Evolutionary conservation across 2,113 vertebrate species (phyloP), one percentile per base, ranked within the genome.

Genomic region (Parus major): DNA sequence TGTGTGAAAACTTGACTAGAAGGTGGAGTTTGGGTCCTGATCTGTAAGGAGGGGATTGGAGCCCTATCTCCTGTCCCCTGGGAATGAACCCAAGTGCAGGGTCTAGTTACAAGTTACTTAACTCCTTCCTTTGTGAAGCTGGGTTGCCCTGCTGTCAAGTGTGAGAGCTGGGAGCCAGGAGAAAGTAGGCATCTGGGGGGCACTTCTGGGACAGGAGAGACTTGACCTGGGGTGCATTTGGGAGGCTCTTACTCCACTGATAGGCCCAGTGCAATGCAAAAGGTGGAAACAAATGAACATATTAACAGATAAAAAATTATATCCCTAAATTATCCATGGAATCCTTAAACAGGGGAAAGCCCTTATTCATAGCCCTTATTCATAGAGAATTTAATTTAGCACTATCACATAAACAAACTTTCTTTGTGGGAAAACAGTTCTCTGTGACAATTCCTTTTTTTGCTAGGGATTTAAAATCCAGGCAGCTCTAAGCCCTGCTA

Each of bases 401-500:
- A 1, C 23, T 60, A 6, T 76, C 20, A 29, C 42, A 88, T 90
- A 72, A 86, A 68, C 21, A 73, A 86, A 73, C 21, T 83, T 72
- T 15, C 16, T 76, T 71, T 64, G 27, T 76, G 47, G 65, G 25
- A 69, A 78, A 86, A 83, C 14, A 90, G 44, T 81, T 71, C 36
- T 81, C 53, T 78, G 23, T 86, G 60, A 47, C 42, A 59, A 76
- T 82, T 86, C 11, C 8, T 44, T 87, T 79, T 90, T 75, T 71
- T 39, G 2, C 8, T n/a, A 22, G 25, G 81, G 79, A 82, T 93
- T 95, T 94, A 75, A 93, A 82, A 72, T 72, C 82, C 31, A 70
- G 64, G 77, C 59, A 78, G 59, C 86, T 88, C 46, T 92, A 95
- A 96, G 90, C 72, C 60, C 83, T 29, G 66, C 64, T 93, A 69